Evolutionary conservation across 2,113 vertebrate genomes (phyloP).

Genomic region (Vulpes vulpes): DNA sequence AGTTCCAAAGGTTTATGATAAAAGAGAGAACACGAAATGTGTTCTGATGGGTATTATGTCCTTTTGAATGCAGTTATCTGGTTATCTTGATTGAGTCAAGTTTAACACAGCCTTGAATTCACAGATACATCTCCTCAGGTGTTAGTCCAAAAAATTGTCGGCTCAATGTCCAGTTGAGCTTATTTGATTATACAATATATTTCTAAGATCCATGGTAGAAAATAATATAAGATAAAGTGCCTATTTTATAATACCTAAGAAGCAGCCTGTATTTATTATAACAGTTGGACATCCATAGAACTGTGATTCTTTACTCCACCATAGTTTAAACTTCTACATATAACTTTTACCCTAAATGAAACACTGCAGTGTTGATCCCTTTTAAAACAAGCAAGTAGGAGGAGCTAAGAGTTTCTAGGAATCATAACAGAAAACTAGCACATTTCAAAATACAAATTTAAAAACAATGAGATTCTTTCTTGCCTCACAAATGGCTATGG

Average conservation of each 20-base stretch:
- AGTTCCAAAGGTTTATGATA: background rate
- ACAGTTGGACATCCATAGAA: background rate
- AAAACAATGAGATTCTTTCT: slow-evolving; percentile 20
- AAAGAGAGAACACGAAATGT: background rate
- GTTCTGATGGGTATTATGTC: background rate
- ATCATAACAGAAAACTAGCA: background rate
- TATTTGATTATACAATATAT: background rate
- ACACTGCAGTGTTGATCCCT: background rate
- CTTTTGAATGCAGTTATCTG: background rate
- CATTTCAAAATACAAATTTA: slow-evolving; percentile 12
- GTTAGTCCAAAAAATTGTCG: background rate
- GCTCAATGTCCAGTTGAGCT: background rate
- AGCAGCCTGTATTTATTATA: background rate
- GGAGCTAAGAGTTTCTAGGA: background rate
- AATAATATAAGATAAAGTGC: background rate
- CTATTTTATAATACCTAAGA: background rate
- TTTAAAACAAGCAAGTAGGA: slow-evolving; percentile 52
- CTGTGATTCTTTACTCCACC: background rate
- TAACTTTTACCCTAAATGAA: background rate
- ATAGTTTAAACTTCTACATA: background rate
- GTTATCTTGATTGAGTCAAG: background rate
- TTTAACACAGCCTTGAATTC: background rate
- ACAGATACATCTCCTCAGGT: background rate
- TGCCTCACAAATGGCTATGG: background rate
- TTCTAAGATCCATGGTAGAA: background rate